Base-by-base conservation (phyloP, 2,888 invertebrate genomes). In the Biston betularia region DNA sequence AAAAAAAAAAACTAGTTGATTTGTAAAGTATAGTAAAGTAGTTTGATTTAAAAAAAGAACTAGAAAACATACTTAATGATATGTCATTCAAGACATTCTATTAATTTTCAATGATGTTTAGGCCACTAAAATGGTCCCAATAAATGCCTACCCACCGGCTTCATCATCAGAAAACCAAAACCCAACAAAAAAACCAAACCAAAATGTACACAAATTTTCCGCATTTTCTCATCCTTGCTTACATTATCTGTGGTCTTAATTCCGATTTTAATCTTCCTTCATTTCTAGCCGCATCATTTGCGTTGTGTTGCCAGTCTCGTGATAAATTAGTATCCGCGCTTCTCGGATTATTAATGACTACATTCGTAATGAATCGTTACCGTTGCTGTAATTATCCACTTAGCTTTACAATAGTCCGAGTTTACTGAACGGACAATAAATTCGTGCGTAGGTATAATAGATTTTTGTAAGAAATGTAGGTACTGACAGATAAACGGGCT, bases 251-350 rank as follows among this genome's bases (percentile, higher is more conserved):
- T 42, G 54, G 24, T 44, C 42, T 54, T 54, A 42, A 44, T 54
- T 42, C 48, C 12, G 34, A 55, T 24, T 64, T 24, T 63, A 67
- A 70, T 72, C 65, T 60, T 35, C 57, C 59, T 65, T 42, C 66
- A 70, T 70, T 70, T 62, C 45, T 45, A n/a, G 59, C 52, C 56
- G 63, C 64, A 62, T 61, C 55, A 63, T 67, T 68, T 65, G 61
- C 64, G 61, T 62, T 72, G 71, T 66, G 55, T 63, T 53, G 65
- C 63, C 56, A 63, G 70, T 67, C 67, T 56, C 52, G 65, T 70
- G 73, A 73, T 71, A 63, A 69, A 70, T 73, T 63, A 50, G 63
- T 61, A 44, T 66, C 58, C 46, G 53, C 57, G 57, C 49, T 65
- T 67, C 48, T 70, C 8, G 46, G 53, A 58, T 65, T 66, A 66